Evolutionary conservation across 1,140 invertebrate genomes (phyloP).

Genomic region (Potamilus streckersoni): DNA sequence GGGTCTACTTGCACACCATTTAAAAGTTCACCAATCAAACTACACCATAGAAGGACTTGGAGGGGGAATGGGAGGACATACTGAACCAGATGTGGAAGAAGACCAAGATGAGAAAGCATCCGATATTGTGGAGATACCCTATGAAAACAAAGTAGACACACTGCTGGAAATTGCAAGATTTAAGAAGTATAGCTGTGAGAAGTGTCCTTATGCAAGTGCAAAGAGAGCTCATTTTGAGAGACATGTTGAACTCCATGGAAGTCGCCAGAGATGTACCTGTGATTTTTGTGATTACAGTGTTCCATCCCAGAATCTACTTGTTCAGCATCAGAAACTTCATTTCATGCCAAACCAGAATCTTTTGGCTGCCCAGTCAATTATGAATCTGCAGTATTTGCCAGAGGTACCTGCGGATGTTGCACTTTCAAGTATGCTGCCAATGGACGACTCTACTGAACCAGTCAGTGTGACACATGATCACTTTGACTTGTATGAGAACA

Average conservation of each 20-base stretch:
- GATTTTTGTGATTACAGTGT: constrained; percentile 90
- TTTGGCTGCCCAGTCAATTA: constrained; percentile 60
- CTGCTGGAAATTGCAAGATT: constrained; percentile 59
- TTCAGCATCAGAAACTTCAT: constrained; percentile 64
- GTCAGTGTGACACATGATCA: constrained; percentile 63
- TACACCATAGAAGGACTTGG: constrained; percentile 30
- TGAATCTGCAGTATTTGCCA: constrained; percentile 59
- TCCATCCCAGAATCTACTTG: constrained; percentile 66
- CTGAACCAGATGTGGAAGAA: constrained; percentile 33
- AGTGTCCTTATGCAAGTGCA: constrained; percentile 89
- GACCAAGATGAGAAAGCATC: constrained; percentile 27
- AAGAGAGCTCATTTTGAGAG: constrained; percentile 87
- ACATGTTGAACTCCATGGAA: constrained; percentile 85
- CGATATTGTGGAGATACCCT: constrained; percentile 35
- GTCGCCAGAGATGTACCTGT: constrained; percentile 85
- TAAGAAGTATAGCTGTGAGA: constrained; percentile 69
- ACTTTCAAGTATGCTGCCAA: constrained; percentile 54
- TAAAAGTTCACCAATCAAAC: constrained; percentile 77
- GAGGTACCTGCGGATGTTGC: constrained; percentile 65
- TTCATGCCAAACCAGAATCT: constrained; percentile 64
- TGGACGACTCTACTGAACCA: constrained; percentile 49
- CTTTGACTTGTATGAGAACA: constrained; percentile 62
- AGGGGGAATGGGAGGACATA: constrained; percentile 11
- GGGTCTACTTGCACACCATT: constrained; percentile 82
- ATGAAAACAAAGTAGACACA: constrained; percentile 53